Conservation (phyloP, 2,113 vertebrate genomes). For the Gopherus flavomarginatus region DNA sequence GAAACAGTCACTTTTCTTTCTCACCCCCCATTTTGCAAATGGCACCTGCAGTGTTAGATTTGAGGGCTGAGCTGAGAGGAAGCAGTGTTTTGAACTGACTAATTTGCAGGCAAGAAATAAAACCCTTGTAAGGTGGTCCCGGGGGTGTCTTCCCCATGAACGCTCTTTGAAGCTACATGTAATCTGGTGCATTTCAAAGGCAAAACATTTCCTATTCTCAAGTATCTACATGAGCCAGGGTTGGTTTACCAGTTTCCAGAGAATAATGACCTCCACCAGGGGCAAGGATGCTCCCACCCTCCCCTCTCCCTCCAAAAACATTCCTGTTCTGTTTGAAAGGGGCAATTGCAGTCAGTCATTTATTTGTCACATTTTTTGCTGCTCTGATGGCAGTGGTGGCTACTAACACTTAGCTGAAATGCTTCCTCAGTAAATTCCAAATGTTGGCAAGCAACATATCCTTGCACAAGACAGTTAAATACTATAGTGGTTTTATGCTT, state of each 20-base stretch:
- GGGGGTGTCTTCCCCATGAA: slow-evolving; percentile 44
- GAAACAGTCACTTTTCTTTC: slow-evolving; percentile 40
- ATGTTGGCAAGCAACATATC: slow-evolving; percentile 8
- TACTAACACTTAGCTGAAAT: slow-evolving; percentile 11
- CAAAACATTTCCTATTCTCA: slow-evolving; percentile 70
- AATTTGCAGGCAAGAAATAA: slow-evolving; percentile 73
- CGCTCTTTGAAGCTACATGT: slow-evolving; percentile 70
- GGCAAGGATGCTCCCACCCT: slow-evolving; percentile 36
- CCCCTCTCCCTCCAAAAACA: slow-evolving; percentile 5
- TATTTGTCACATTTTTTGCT: slow-evolving; percentile 37
- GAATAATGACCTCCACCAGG: slow-evolving; percentile 58
- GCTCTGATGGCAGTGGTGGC: neutral
- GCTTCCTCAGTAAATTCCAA: slow-evolving; percentile 37
- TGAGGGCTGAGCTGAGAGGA: slow-evolving; percentile 58
- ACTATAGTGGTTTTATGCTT: neutral
- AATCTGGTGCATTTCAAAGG: slow-evolving; percentile 74
- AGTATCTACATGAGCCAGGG: slow-evolving; percentile 66
- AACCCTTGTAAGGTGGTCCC: slow-evolving; percentile 69
- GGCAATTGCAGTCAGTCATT: slow-evolving; percentile 17
- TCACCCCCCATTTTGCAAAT: slow-evolving; percentile 35
- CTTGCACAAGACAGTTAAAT: neutral
- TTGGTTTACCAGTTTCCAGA: slow-evolving; percentile 65
- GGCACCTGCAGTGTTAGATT: slow-evolving; percentile 6
- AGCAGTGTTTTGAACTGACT: slow-evolving; percentile 68
- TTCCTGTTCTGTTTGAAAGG: slow-evolving; percentile 45